Evolutionary conservation across 2,888 invertebrate genomes (phyloP), one percentile per base, ranked within the genome.

Genomic region (Ectemnius cavifrons): DNA sequence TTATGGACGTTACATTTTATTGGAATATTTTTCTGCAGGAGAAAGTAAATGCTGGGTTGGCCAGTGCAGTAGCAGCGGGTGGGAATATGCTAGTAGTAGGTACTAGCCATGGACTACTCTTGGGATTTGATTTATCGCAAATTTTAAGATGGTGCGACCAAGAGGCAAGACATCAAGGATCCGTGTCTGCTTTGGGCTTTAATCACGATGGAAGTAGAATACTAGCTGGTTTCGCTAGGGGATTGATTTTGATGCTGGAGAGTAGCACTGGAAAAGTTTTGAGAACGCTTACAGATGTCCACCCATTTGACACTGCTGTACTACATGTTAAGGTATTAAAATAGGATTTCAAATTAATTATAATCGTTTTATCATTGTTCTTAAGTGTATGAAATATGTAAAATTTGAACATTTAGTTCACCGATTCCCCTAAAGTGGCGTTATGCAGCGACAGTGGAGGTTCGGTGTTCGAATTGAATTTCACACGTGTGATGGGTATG

Each of bases 381-480:
- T 6, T 37, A 37, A 37, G 1, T 37, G 11, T 23, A 37, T 3
- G 1, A 28, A n/a, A n/a, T 27, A 2, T 6, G 23, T 52, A 52
- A 56, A 1, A 37, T 56, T 56, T 11, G 1, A 58, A 58, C 16
- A 27, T 58, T 37, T 85, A 94, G 93, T 95, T 94, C 87, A 95
- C 96, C 78, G 95, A 95, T 87, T 94, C 94, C 78, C 93, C 94
- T 4, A 94, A 95, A 28, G 89, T 96, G 72, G 97, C 96, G 0
- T 91, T 97, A 45, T 95, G 95, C 83, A 96, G 97, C 20, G 99
- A 99, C 88, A 97, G 96, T 61, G 97, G 98, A 2, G 99, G 99
- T 0, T 99, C 98, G 0, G 98, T 99, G 1, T 99, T 98, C 94
- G 95, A 98, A 80, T 92, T 99, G 49, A 96, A 95, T 85, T 98